Base-by-base conservation (phyloP, 2,113 vertebrate species). In the Lampris incognitus region DNA sequence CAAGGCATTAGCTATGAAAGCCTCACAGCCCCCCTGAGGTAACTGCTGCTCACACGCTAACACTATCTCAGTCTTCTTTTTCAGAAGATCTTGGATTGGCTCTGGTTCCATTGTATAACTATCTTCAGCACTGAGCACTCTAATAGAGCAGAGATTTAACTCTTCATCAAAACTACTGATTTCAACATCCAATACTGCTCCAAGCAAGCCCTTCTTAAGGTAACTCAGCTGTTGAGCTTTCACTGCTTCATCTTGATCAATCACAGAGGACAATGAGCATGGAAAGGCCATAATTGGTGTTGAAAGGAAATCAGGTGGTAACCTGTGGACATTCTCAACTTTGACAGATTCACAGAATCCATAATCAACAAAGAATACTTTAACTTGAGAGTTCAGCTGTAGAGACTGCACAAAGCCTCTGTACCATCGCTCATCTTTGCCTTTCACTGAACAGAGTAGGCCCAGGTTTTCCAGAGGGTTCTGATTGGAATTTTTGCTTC, bases 341-440 rank as follows among this genome's bases (percentile, higher is more conserved):
- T 93, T 90, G 50, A 98, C 91, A 58, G 86, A 85, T 87, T 98
- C 97, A 71, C 40, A 92, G 89, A 81, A 94, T 46, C 97, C 98
- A 40, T 95, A 96, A 93, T 99, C 97, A 86, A 97, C 93, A 84
- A 97, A 95, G 88, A 96, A 94, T 71, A 98, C 92, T 90, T 92
- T 93, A 9, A 97, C 90, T 1, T 75, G 66, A 63, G 95, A 94
- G 74, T 92, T 91, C 40, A 94, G 80, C 3, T 96, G 90, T 6
- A 97, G 88, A 40, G 93, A 91, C 73, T 95, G 95, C 73, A 98
- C 93, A 81, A 96, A 92, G 66, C 97, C 97, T 89, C 97, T 92
- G 75, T 96, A 89, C 97, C 97, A 99, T 1, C 92, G 93, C 13
- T 94, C 94, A 39, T 95, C 95, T 84, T 92, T 96, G 42, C 95